Percentiles rank a stretch among this genome's conserved stretches.
These are phyloP conservation scores for Psittacula cyanocephala DNA, from an alignment of 2,113 vertebrate genomes.

Conservation along the genomic window DNA sequence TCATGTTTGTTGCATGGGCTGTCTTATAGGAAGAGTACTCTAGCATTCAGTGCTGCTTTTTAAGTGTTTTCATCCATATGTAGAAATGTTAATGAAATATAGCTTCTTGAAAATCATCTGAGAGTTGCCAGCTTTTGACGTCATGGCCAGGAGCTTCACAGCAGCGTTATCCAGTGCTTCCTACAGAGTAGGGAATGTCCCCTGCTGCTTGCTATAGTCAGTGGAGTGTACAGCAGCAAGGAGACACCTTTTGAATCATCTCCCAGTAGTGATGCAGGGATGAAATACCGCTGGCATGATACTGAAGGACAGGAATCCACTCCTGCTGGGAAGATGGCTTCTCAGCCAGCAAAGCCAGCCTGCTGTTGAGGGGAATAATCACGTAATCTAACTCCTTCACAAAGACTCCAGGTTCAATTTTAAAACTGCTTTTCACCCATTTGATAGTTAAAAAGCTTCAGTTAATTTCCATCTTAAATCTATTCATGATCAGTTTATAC, in stretches of 20 bases:
- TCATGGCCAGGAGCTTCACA: rapidly evolving
- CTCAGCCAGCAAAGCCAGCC: not conserved
- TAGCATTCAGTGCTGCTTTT: not conserved
- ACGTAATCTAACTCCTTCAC: not conserved
- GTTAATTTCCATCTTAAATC: slow-evolving; percentile 10
- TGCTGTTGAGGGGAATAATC: not conserved
- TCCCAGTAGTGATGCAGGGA: not conserved
- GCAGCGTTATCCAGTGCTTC: not conserved
- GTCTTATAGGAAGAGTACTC: not conserved
- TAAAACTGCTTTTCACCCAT: not conserved
- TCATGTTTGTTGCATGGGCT: not conserved
- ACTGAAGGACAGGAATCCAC: not conserved
- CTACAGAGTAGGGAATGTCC: not conserved
- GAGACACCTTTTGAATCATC: not conserved
- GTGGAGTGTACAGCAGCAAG: not conserved
- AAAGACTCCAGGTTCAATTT: not conserved
- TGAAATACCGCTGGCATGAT: rapidly evolving
- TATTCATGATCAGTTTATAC: not conserved
- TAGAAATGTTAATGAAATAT: not conserved
- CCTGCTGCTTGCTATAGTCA: not conserved
- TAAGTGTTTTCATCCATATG: not conserved
- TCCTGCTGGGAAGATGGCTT: not conserved
- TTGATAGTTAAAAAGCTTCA: not conserved
- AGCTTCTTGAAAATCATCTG: not conserved
- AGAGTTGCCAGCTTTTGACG: not conserved